Conservation (phyloP, 2,797 vertebrate species). For the Xyrichtys novacula region DNA sequence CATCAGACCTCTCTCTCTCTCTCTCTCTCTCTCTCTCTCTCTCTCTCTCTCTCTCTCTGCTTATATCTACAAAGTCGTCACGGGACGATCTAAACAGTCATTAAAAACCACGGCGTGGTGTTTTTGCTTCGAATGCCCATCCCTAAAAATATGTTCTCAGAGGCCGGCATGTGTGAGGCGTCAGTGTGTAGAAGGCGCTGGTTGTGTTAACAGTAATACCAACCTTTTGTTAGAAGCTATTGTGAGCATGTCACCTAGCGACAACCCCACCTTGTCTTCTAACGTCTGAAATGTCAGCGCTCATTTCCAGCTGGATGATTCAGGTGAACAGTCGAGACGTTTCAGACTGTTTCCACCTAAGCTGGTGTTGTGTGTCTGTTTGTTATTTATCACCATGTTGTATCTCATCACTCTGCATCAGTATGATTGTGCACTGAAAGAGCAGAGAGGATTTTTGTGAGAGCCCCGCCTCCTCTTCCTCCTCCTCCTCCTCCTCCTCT, state of each 20-base stretch:
- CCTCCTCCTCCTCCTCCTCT: slow-evolving; percentile 3
- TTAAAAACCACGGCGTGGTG: too few relatives aligned
- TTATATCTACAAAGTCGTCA: too few relatives aligned
- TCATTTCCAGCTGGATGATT: slow-evolving; percentile 29
- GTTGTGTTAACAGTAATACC: not conserved
- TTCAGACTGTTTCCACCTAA: too few relatives aligned
- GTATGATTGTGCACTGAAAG: not conserved
- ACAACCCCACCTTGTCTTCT: slow-evolving; percentile 14
- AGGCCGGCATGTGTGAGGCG: not conserved
- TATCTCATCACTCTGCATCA: not conserved
- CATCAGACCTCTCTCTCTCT: too few relatives aligned
- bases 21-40: too few relatives aligned
- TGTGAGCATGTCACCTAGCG: not conserved
- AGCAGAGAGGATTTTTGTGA: slow-evolving; percentile 13
- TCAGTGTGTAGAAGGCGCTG: not conserved
- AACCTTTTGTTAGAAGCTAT: slow-evolving; percentile 14
- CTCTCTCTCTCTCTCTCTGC: too few relatives aligned
- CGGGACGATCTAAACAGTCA: too few relatives aligned
- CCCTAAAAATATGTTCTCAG: not conserved
- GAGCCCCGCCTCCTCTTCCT: slow-evolving; percentile 8
- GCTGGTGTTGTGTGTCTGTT: slow-evolving; percentile 1
- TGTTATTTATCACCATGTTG: too few relatives aligned
- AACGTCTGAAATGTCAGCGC: slow-evolving; percentile 39
- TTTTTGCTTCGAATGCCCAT: too few relatives aligned
- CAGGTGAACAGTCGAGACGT: slow-evolving; percentile 42